Evolutionary conservation across 2,113 vertebrate genomes (phyloP), one percentile per base, ranked within the genome.

Genomic region (Cyanoramphus novaezelandiae): DNA sequence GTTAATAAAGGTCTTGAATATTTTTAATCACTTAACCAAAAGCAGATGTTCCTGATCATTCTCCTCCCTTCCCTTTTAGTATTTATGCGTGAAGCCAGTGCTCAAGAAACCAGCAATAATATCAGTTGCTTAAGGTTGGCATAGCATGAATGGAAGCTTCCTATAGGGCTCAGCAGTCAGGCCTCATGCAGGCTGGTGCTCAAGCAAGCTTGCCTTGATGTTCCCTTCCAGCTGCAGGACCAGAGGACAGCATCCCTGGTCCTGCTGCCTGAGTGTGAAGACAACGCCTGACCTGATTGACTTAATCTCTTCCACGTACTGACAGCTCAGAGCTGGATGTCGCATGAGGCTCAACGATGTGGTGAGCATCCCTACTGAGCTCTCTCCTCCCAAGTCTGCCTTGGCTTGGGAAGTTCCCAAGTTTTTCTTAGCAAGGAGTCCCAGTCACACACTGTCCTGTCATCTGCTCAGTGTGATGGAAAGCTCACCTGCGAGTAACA

Each of bases 321-420:
- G 33, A 6, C 55, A 47, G 85, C 72, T 63, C 13, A 1, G 9
- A 20, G 3, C 46, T 21, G 59, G 41, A 9, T 37, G 28, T 6
- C 28, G 41, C 74, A 3, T 0, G n/a, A 37, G 41, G 60, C 80
- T 0, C 0, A 23, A 33, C 1, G 1, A 15, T 7, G 43, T 0
- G 2, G 14, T 5, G n/a, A 67, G 50, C 80, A 33, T 71, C 90
- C 43, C 19, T 27, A 2, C 28, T 4, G 67, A 44, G 87, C 33
- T 37, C 9, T 27, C 39, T 44, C 67, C 19, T 13, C 24, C 44
- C 27, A 7, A 0, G 76, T 60, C 77, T 17, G 24, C 44, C 53
- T 7, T 3, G n/a, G 19, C 37, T 37, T 15, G 5, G 23, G 46
- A 63, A 33, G 20, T 17, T 88, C 27, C 71, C 39, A 21, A 24